phyloP scores from a whole-genome alignment of 2,888 invertebrate genomes.

The Volucella bombylans region DNA sequence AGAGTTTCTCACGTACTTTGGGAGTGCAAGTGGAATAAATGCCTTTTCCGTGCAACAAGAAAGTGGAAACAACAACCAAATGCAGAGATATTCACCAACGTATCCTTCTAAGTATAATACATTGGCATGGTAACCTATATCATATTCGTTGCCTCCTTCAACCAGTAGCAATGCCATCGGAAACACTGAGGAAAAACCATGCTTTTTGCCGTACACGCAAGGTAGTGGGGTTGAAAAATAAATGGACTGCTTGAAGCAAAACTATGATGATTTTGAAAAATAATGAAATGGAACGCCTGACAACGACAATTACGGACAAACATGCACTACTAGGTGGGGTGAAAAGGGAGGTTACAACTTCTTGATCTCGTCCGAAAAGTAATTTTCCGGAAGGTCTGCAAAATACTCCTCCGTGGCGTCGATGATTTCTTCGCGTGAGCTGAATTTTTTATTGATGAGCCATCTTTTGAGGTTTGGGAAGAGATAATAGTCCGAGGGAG shows the following conservation, averaged over 20 bases:
- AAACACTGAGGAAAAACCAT: conserved; percentile 40
- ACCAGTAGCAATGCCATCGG: conserved; percentile 14
- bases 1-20: conserved; percentile 68
- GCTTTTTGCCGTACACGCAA: conserved; percentile 14
- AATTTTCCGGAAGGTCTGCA: no score
- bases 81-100: conserved; percentile 48
- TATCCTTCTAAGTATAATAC: conserved; percentile 19
- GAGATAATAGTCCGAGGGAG: no score
- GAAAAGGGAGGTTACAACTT: no score
- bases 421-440: no score
- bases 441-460: no score
- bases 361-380: no score
- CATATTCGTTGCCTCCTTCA: conserved; percentile 37
- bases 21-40: conserved; percentile 32
- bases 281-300: no score
- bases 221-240: conserved; percentile 20
- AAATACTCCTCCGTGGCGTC: no score
- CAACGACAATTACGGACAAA: no score
- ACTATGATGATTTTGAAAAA: background rate
- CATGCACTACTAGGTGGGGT: no score
- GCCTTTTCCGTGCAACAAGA: conserved; percentile 19
- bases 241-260: conserved; percentile 12
- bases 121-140: conserved; percentile 15
- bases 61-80: conserved; percentile 12
- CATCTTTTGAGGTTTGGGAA: no score